phyloP scores from a whole-genome alignment of 2,113 vertebrate genomes.

The Nesoenas mayeri region DNA sequence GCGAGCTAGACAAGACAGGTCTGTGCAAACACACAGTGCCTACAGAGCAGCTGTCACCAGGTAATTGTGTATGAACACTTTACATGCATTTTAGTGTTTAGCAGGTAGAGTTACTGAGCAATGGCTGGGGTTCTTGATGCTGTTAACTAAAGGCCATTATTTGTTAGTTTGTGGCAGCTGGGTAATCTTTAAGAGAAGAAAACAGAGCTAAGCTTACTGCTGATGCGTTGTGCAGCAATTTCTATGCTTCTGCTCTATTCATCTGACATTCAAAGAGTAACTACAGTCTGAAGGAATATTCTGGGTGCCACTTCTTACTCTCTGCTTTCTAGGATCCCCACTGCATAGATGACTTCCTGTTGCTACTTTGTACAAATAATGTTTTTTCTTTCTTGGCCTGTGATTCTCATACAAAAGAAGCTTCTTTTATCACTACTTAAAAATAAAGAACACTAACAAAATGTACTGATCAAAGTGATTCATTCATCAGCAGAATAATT shows the following conservation, averaged over 20 bases:
- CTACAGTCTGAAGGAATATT: neutral
- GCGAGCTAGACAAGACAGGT: neutral
- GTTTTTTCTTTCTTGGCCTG: neutral
- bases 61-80: fast-evolving
- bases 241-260: neutral
- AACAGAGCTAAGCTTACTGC: neutral
- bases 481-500: slow-evolving; percentile 54
- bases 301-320: neutral
- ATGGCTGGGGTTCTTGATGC: neutral
- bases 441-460: slow-evolving; percentile 54
- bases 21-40: neutral
- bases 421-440: slow-evolving; percentile 10
- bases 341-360: neutral
- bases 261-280: neutral
- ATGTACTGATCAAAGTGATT: slow-evolving; percentile 38
- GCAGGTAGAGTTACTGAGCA: neutral
- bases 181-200: neutral
- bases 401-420: neutral
- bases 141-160: neutral
- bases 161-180: neutral
- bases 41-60: neutral
- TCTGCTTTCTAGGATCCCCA: neutral
- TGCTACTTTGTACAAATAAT: neutral
- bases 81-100: neutral
- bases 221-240: neutral